Conservation (phyloP, 2,888 invertebrate genomes). For the Dilophus febrilis region DNA sequence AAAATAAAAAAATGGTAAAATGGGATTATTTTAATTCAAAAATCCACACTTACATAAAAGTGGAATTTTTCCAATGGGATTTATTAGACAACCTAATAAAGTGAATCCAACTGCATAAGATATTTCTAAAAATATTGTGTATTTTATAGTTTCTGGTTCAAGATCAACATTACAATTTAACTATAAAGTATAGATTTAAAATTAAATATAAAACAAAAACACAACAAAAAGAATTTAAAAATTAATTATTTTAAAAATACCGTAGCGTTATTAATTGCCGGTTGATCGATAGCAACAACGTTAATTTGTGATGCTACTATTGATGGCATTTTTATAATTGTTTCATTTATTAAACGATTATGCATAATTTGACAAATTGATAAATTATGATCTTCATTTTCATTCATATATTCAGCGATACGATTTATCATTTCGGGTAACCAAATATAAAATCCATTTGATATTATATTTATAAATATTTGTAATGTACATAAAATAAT, state of each 20-base stretch:
- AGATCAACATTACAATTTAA: conserved; percentile 16
- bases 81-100: conserved; percentile 19
- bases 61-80: conserved; percentile 16
- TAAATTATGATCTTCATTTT: conserved; percentile 16
- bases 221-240: no score
- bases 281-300: no score
- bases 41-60: conserved; percentile 16
- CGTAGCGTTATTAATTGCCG: no score
- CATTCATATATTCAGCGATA: conserved; percentile 18
- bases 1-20: no score
- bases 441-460: conserved; percentile 25
- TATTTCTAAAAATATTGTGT: conserved; percentile 18
- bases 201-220: background rate
- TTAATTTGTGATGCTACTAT: no score
- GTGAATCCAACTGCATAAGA: conserved; percentile 20
- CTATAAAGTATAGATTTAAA: background rate
- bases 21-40: no score
- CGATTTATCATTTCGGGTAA: conserved; percentile 24
- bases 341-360: background rate
- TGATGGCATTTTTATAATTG: no score
- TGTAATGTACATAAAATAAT: conserved; percentile 20
- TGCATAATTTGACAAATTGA: conserved; percentile 21
- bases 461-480: conserved; percentile 22
- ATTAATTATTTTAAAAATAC: no score
- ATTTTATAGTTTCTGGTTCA: conserved; percentile 19